A percentile compares a stretch with the other conserved stretches of the same genome.
These are phyloP conservation scores for Dasyornis broadbenti DNA, from an alignment of 2,113 vertebrate genomes.

Conservation along the genomic window DNA sequence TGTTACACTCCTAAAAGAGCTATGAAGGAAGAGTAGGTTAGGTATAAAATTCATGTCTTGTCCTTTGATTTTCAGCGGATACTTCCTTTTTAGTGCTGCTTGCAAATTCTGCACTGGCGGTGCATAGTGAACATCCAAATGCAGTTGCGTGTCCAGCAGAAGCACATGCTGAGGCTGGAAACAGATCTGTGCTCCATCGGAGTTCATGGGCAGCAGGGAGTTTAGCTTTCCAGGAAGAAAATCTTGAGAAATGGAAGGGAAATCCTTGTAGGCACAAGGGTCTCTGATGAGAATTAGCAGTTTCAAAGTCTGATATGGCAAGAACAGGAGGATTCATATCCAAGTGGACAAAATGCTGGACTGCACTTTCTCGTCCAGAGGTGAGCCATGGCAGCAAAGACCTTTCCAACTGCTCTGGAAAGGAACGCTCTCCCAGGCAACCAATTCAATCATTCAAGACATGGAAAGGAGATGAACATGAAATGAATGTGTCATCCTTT, in stretches of 20 bases:
- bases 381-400: not conserved
- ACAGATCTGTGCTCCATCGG: not conserved
- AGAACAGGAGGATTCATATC: not conserved
- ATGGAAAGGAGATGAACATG: not conserved
- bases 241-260: not conserved
- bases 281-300: not conserved
- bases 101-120: not conserved
- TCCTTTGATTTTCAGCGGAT: not conserved
- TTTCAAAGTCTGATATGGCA: not conserved
- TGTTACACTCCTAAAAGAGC: not conserved
- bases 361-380: not conserved
- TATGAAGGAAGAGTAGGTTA: not conserved
- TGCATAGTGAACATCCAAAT: not conserved
- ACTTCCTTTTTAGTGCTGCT: not conserved
- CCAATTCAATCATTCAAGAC: not conserved
- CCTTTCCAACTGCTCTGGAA: not conserved
- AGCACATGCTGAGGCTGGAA: not conserved
- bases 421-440: not conserved
- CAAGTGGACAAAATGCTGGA: not conserved
- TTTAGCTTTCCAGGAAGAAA: not conserved
- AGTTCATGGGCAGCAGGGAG: not conserved
- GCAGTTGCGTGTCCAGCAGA: not conserved
- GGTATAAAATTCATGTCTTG: not conserved
- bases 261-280: not conserved
- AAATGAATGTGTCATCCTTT: not conserved